Evolutionary conservation across 1,140 invertebrate species (phyloP), one percentile per base, ranked within the genome.

Genomic region (Batillaria attramentaria): DNA sequence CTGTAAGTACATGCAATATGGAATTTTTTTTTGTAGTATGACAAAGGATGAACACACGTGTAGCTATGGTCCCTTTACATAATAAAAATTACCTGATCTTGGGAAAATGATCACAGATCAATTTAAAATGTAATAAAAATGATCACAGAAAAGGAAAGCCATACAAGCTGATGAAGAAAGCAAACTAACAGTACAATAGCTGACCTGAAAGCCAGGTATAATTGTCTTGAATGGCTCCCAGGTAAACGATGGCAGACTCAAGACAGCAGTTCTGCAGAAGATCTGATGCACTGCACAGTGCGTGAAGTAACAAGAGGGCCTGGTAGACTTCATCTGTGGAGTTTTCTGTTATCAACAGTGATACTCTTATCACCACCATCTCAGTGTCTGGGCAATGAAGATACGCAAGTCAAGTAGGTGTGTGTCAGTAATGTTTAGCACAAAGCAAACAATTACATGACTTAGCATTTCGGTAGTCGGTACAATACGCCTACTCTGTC

Each of bases 221-320:
- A n/a, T 46, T 43, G n/a, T 46, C 68, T 28, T 70, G 68, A 39
- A 70, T 70, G 68, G 68, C 24, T 6, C 24, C 24, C 1, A 70
- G 42, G 68, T 70, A 42, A 28, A 70, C 42, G 35, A 70, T 70
- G 68, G 68, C 68, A 3, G 68, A 70, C 68, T 70, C 68, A 39
- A 70, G 41, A 37, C 68, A 70, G 68, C 68, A 70, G 41, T 70
- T 39, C 35, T 42, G 13, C 68, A 70, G 16, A n/a, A 70, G 18
- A 20, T 70, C 20, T 24, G 41, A 39, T 31, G 68, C 41, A 10
- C n/a, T 24, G 42, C 68, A 42, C 33, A 70, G 33, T 20, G 42
- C 20, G 28, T 70, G 68, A 6, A 70, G n/a, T 42, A 43, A 16
- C 4, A 39, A 39, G 6, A 70, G 13, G 41, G 2, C 3, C 41